These are phyloP conservation scores for Tenthredo mesomela DNA, from an alignment of 2,888 invertebrate genomes.

Conservation along the genomic window DNA sequence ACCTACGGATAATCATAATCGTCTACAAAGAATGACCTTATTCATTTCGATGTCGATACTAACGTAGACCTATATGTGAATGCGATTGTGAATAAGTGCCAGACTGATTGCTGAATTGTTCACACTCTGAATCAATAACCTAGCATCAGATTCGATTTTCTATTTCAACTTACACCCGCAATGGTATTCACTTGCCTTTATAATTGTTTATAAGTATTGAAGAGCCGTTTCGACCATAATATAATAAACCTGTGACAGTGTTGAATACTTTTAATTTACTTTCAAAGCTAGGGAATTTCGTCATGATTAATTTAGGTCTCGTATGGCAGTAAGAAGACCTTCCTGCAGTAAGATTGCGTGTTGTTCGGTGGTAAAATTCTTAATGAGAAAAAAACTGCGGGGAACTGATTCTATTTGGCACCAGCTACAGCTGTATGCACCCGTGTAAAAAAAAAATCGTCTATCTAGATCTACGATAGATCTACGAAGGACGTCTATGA, in stretches of 20 bases:
- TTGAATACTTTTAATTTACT: background rate
- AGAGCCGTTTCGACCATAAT: background rate
- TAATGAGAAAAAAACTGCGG: background rate
- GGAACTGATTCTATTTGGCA: constrained; percentile 21
- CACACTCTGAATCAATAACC: background rate
- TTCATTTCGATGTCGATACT: background rate
- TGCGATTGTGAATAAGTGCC: background rate
- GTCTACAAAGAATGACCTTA: constrained; percentile 11
- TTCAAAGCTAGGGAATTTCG: background rate
- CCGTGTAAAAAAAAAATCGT: no score
- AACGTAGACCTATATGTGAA: background rate
- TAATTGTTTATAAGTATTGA: background rate
- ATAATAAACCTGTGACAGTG: background rate
- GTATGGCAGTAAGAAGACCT: constrained; percentile 5
- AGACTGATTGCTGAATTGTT: background rate
- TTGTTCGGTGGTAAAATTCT: constrained; percentile 30
- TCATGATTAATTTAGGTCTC: background rate
- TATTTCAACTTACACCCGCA: background rate
- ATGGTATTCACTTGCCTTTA: background rate
- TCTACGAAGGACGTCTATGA: no score
- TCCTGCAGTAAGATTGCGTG: constrained; percentile 39
- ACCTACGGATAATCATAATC: background rate
- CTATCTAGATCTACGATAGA: no score
- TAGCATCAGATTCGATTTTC: background rate
- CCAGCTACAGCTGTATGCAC: constrained; percentile 7